Percentiles rank a stretch among this genome's conserved stretches.
Conservation (phyloP, 2,797 vertebrate species). For the Acanthurus lineatus region DNA sequence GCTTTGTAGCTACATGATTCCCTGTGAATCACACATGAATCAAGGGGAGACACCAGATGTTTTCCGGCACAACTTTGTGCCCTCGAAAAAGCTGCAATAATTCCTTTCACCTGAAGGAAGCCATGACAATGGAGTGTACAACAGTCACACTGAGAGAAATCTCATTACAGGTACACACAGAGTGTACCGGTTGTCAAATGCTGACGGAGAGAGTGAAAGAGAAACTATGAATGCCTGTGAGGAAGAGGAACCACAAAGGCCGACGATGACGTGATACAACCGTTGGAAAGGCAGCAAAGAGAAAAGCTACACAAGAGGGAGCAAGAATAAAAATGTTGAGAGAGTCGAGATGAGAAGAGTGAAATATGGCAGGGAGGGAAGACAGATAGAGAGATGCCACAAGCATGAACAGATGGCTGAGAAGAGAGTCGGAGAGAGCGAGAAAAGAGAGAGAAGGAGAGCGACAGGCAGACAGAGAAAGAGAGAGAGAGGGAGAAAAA, state of each 20-base stretch:
- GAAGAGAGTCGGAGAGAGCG: constrained; percentile 39
- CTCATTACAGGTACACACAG: neutral
- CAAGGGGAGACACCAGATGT: neutral
- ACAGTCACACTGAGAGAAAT: neutral
- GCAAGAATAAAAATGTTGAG: constrained; percentile 40
- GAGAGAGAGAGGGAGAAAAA: constrained; percentile 57
- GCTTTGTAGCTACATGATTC: neutral
- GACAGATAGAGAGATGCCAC: constrained; percentile 67
- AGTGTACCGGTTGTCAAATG: constrained; percentile 9
- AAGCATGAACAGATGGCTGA: constrained; percentile 80
- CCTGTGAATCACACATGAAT: neutral
- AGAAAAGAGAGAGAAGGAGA: constrained; percentile 6
- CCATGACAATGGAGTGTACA: neutral
- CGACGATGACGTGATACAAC: constrained; percentile 42
- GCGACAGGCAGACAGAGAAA: constrained; percentile 5
- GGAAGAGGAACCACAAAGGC: constrained; percentile 19
- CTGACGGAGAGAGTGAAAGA: constrained; percentile 15
- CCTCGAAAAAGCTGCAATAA: neutral
- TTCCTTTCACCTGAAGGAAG: constrained; percentile 17
- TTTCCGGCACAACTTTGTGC: neutral
- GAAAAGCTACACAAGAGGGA: constrained; percentile 32
- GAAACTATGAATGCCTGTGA: neutral
- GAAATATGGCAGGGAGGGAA: constrained; percentile 66
- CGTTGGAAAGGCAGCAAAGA: constrained; percentile 17
- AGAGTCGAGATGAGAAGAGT: constrained; percentile 58